Percentiles rank a stretch among this genome's conserved stretches.
phyloP scores from a whole-genome alignment of 2,888 invertebrate species.

The Diabrotica balteata region DNA sequence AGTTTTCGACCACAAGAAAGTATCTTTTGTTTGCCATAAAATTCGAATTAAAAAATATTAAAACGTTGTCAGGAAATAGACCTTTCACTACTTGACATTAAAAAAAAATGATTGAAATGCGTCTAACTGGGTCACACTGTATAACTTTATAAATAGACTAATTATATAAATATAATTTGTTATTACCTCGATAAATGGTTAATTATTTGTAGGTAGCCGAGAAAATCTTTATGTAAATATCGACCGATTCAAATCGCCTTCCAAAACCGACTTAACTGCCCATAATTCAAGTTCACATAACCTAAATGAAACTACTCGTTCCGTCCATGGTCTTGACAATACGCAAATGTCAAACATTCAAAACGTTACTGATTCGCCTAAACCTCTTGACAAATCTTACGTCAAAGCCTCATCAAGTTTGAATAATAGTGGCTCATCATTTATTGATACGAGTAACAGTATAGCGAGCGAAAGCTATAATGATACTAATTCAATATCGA shows the following conservation, averaged over 20 bases:
- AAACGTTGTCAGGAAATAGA: too few relatives aligned
- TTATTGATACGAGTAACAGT: conserved; percentile 31
- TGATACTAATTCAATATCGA: conserved; percentile 44
- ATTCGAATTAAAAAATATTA: too few relatives aligned
- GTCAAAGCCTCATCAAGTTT: conserved; percentile 14
- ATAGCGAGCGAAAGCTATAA: conserved; percentile 36
- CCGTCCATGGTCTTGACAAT: conserved; percentile 35
- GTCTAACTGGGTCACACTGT: too few relatives aligned
- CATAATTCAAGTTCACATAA: conserved; percentile 33
- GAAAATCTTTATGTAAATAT: conserved; percentile 58
- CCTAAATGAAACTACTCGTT: conserved; percentile 30
- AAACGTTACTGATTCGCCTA: conserved; percentile 12
- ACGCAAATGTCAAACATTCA: conserved; percentile 23
- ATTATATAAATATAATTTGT: too few relatives aligned
- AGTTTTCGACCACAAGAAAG: too few relatives aligned
- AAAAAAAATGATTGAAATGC: too few relatives aligned
- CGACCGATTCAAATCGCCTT: conserved; percentile 43
- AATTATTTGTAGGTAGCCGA: conserved; percentile 41
- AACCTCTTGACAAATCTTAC: conserved; percentile 5
- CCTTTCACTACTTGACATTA: too few relatives aligned
- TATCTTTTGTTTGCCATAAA: too few relatives aligned
- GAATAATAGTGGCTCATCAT: conserved; percentile 29
- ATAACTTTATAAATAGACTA: too few relatives aligned
- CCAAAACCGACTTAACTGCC: conserved; percentile 44
- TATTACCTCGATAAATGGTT: too few relatives aligned